Base-by-base conservation (phyloP, 2,888 invertebrate species). In the Heteromyza rotundicornis region DNA sequence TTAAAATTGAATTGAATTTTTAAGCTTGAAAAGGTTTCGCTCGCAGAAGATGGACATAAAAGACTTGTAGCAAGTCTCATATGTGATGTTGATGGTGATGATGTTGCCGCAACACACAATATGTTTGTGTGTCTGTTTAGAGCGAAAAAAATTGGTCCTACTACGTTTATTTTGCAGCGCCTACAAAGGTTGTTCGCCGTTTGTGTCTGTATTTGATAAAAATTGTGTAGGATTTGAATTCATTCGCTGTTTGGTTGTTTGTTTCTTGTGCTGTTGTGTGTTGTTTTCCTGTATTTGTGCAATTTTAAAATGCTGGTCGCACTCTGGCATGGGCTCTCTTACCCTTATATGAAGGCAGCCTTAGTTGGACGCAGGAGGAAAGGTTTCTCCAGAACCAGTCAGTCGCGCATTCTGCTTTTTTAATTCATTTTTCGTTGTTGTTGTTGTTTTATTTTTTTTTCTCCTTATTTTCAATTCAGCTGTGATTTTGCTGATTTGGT, bases 11-110 rank as follows among this genome's bases (percentile, higher is more conserved):
- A 40, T 40, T 40, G 40, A 40, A 40, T 40, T 40, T 40, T n/a
- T 40, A n/a, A 40, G 40, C 40, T n/a, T 40, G 40, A 7, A 40
- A 40, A 40, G 40, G 14, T 40, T n/a, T 40, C 14, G 40, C 12
- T 27, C 10, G n/a, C 3, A 40, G 16, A 40, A 40, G 66, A 67
- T 65, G 66, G 66, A 67, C 66, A 67, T 65, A 67, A 67, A 65
- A 67, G 65, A 63, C 65, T 65, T 63, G 55, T 65, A 65, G 63
- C 66, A 63, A 57, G 66, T 66, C 63, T n/a, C 40, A n/a, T 40
- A n/a, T n/a, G n/a, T n/a, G n/a, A n/a, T n/a, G n/a, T n/a, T n/a
- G n/a, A n/a, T n/a, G n/a, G n/a, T n/a, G n/a, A n/a, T n/a, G n/a
- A n/a, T n/a, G n/a, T n/a, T n/a, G n/a, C n/a, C n/a, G n/a, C n/a